Evolutionary conservation across 2,113 vertebrate genomes (phyloP), one percentile per base, ranked within the genome.

Genomic region (Lycaon pictus): DNA sequence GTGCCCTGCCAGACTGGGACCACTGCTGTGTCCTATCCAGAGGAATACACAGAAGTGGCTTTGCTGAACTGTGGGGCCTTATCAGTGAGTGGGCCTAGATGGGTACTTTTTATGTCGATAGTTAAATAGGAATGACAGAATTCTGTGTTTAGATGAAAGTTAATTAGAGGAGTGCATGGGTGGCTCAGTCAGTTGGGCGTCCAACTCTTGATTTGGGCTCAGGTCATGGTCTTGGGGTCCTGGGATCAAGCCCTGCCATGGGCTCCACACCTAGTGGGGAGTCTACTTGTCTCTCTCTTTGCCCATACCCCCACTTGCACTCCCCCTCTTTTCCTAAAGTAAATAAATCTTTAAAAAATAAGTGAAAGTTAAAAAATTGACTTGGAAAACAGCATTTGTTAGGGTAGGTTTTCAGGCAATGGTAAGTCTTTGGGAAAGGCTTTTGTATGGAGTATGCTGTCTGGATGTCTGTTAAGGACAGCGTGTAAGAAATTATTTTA

Each of bases 1-100:
- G 43, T 43, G 43, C 43, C 7, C 43, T 43, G 43, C 43, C 43
- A 43, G 43, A 43, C 43, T 43, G 43, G 43, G 43, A 27, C 62
- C 62, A 20, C 62, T 4, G 4, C 62, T 5, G 10, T 25, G 62
- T 63, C 62, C 23, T 3, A 10, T 3, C 17, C 48, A 11, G 0
- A 13, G 8, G 19, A 23, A 0, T 8, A 1, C 27, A 0, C 0
- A 3, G 1, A 2, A 0, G 17, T 27, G 72, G 2, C 22, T 1
- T 20, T 2, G 15, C 11, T 7, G 71, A 16, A 32, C 58, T 12
- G 7, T 4, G 37, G 32, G 48, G 16, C 67, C 5, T 1, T 0
- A 0, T 29, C 19, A 9, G 27, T 3, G 17, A 2, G 0, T 55
- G 2, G 7, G 17, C 25, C 67, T 35, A 10, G 15, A 15, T 32